phyloP scores from a whole-genome alignment of 2,888 invertebrate genomes.

The Andrena hattorfiana region DNA sequence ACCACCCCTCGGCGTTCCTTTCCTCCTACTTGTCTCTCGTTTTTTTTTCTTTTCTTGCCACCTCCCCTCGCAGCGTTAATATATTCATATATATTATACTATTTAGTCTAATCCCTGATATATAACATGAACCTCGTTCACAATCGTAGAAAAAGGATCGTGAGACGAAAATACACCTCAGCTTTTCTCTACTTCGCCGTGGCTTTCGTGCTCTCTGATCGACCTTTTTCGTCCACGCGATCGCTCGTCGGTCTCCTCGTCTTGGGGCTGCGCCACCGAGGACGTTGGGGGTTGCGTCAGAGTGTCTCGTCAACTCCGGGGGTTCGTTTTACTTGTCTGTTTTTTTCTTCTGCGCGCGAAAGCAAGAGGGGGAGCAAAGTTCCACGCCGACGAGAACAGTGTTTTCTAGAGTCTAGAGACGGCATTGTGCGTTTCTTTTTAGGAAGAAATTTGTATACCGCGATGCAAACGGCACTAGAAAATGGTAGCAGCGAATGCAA shows the following conservation, averaged over 20 bases:
- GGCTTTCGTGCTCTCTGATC: constrained; percentile 4
- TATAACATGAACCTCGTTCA: constrained; percentile 83
- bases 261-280: not conserved
- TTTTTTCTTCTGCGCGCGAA: no score
- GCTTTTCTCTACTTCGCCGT: constrained; percentile 21
- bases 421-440: not conserved
- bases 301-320: no score
- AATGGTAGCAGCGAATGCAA: not conserved
- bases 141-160: constrained; percentile 80
- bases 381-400: not conserved
- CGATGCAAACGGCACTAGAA: not conserved
- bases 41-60: constrained; percentile 64
- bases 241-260: not conserved
- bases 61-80: constrained; percentile 72
- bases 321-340: no score
- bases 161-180: constrained; percentile 77
- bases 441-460: not conserved
- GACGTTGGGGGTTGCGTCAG: not conserved
- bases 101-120: constrained; percentile 85
- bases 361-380: no score
- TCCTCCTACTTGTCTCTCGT: not conserved
- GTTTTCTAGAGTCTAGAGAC: not conserved
- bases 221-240: not conserved
- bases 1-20: constrained; percentile 41
- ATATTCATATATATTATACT: constrained; percentile 72